Base-by-base conservation (phyloP, 2,888 invertebrate genomes). In the Parnassius orleans region DNA sequence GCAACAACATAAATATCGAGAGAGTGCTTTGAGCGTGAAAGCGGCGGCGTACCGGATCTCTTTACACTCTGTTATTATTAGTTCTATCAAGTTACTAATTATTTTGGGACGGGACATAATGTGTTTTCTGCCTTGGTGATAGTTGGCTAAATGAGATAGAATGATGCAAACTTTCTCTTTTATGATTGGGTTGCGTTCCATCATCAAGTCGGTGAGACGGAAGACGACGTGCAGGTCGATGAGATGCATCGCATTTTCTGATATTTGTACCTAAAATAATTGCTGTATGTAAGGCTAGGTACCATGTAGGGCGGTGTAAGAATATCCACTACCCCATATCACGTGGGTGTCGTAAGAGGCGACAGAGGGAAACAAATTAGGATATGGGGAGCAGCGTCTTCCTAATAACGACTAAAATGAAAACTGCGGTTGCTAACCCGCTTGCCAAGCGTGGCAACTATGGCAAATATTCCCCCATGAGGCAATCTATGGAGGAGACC, bases 41-140 rank as follows among this genome's bases (percentile, higher is more conserved):
- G 88, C 84, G 0, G 91, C 86, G 0, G 85, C 86, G 60, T 83
- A 89, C 33, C 91, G 70, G 51, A 91, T 83, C 66, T 91, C 87
- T 58, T 83, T 84, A 1, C 82, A 74, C 58, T 89, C 91, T 53
- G 83, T 77, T 74, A 86, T 74, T 47, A 81, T 74, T 0, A 87
- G 69, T 69, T 72, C 73, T 73, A 87, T 77, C 1, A 91, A 78
- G 43, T 84, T 81, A 2, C 80, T 77, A 7, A 88, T 72, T 2
- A 86, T 74, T 10, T 75, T 65, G 0, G 80, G 79, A 0, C 81
- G 72, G 0, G 77, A 69, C 72, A 85, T 74, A 24, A 90, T 87
- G 2, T 79, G 75, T 59, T 76, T 70, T 41, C 83, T 72, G 0
- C 90, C 90, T 65, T 87, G 83, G 57, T 83, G 70, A 69, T 80